A percentile compares a stretch with the other conserved stretches of the same genome.
Conservation (phyloP, 2,888 invertebrate genomes). For the Pelosia muscerda region DNA sequence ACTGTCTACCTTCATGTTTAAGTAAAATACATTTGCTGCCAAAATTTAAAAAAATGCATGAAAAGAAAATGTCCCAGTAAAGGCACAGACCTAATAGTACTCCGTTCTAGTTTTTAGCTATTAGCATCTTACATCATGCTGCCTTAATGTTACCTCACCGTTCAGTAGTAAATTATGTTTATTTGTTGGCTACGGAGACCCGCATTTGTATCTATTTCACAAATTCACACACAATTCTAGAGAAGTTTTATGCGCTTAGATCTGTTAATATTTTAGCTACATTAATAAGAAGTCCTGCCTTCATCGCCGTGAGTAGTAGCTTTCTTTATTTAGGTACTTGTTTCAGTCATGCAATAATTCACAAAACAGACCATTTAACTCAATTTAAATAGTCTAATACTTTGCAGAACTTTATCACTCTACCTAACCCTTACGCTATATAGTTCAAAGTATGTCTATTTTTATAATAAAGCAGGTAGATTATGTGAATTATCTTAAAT, state of each 20-base stretch:
- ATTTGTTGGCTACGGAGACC: neutral
- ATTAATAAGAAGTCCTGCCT: neutral
- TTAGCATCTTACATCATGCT: no score
- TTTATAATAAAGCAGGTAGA: neutral
- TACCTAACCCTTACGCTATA: neutral
- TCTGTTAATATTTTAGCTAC: no score
- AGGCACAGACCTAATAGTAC: neutral
- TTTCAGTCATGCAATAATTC: neutral
- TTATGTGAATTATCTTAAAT: neutral
- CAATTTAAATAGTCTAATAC: conserved; percentile 1
- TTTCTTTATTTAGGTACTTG: neutral
- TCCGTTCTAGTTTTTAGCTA: neutral
- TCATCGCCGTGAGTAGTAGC: neutral
- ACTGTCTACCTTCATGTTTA: neutral
- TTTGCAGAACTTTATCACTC: neutral
- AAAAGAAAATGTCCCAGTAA: neutral
- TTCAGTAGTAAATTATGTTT: neutral
- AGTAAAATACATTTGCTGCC: neutral
- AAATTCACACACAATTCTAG: neutral
- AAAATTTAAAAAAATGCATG: neutral
- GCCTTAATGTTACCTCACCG: neutral
- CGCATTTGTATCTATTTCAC: no score
- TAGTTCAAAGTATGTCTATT: neutral
- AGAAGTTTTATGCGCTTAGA: neutral
- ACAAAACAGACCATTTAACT: neutral